phyloP scores from a whole-genome alignment of 2,888 invertebrate genomes.

The Eupithecia abbreviata region DNA sequence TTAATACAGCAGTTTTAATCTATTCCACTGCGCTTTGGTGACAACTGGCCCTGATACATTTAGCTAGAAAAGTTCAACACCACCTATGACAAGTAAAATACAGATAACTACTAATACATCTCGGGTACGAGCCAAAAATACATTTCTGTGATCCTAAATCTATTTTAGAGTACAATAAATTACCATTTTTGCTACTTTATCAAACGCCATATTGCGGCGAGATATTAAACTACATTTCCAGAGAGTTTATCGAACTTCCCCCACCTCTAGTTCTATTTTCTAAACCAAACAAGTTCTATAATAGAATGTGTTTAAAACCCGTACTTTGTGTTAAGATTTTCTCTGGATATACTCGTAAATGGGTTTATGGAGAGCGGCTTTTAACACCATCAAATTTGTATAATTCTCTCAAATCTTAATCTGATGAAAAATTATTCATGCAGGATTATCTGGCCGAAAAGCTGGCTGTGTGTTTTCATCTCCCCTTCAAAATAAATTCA shows the following conservation, averaged over 20 bases:
- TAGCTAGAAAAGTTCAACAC: no score
- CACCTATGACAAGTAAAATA: background rate
- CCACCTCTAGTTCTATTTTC: slow-evolving; percentile 54
- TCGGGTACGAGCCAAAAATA: background rate
- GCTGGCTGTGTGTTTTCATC: background rate
- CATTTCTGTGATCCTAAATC: background rate
- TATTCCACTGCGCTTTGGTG: no score
- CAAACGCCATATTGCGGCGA: slow-evolving; percentile 33
- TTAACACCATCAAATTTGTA: background rate
- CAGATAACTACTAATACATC: background rate
- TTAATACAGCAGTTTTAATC: no score
- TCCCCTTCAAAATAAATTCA: background rate
- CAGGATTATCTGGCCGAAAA: background rate
- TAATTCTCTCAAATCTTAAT: background rate
- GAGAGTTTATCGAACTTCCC: slow-evolving; percentile 51
- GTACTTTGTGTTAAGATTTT: slow-evolving; percentile 27
- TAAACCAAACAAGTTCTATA: slow-evolving; percentile 48
- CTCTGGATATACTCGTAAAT: background rate
- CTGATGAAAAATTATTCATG: background rate
- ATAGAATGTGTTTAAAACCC: slow-evolving; percentile 13
- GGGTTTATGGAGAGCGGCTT: background rate
- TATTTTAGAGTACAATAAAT: slow-evolving; percentile 24
- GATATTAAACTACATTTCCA: slow-evolving; percentile 47
- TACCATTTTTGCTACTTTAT: slow-evolving; percentile 30
- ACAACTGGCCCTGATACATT: no score